Evolutionary conservation across 2,888 invertebrate genomes (phyloP).

Genomic region (Leucophenga maculata): DNA sequence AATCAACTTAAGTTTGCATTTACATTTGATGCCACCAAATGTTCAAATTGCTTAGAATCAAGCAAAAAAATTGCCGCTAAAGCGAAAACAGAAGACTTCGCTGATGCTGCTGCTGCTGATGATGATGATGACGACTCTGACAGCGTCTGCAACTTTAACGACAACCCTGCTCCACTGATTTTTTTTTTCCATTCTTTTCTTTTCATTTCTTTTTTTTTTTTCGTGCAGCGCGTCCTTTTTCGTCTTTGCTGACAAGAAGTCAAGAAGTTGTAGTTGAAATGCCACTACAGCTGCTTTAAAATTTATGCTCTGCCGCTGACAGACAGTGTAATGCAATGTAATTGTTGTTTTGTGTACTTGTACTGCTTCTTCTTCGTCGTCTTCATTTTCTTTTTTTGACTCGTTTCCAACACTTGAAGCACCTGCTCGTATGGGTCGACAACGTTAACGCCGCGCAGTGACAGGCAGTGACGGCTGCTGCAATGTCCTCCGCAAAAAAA

Average conservation of each 20-base stretch:
- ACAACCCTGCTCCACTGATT: too few species aligned
- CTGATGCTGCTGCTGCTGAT: not conserved
- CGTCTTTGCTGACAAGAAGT: slow-evolving; percentile 37
- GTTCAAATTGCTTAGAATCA: not conserved
- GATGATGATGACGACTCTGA: not conserved
- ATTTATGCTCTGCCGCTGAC: slow-evolving; percentile 44
- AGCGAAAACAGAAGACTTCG: not conserved
- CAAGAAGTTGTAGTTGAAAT: slow-evolving; percentile 59
- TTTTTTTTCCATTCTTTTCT: too few species aligned
- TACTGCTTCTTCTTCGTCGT: too few species aligned
- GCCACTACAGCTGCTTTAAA: slow-evolving; percentile 59
- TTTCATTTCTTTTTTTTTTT: too few species aligned
- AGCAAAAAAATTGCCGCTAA: too few species aligned
- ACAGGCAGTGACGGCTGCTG: slow-evolving; percentile 36
- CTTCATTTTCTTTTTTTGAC: too few species aligned
- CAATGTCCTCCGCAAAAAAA: slow-evolving; percentile 51
- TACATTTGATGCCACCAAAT: slow-evolving; percentile 15
- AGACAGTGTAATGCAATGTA: not conserved
- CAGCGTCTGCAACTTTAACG: too few species aligned
- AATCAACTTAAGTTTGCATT: slow-evolving; percentile 69
- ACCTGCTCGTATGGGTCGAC: not conserved
- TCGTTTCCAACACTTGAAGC: too few species aligned
- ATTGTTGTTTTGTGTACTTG: not conserved
- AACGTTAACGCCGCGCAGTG: not conserved
- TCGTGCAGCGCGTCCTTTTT: not conserved